Evolutionary conservation across 1,140 invertebrate species (phyloP).

Genomic region (Panulirus ornatus): DNA sequence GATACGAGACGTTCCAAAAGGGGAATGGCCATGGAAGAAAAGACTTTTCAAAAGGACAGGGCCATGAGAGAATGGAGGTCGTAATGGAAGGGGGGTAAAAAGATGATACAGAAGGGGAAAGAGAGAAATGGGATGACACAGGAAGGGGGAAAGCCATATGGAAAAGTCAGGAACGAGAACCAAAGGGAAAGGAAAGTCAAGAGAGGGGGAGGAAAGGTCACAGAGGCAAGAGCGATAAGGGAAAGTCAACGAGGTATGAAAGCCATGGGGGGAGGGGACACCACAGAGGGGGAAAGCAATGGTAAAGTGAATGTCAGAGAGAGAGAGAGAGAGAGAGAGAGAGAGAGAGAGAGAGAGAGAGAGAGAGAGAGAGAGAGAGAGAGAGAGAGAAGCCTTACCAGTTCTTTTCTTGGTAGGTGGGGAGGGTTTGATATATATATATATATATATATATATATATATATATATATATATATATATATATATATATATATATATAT

Average conservation of each 20-base stretch:
- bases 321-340: neutral
- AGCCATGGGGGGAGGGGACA: neutral
- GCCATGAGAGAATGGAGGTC: neutral
- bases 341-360: slow-evolving; percentile 25
- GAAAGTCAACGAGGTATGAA: neutral
- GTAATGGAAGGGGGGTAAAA: neutral
- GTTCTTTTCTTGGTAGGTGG: neutral
- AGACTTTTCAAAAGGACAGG: no score
- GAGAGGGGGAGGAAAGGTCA: no score
- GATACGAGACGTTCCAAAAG: no score
- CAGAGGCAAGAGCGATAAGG: neutral
- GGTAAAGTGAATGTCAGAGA: neutral
- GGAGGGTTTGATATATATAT: no score
- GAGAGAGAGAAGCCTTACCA: neutral
- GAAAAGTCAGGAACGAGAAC: no score
- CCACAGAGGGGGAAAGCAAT: neutral
- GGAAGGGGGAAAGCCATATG: no score
- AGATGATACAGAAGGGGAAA: neutral
- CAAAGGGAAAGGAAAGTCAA: no score
- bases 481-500: no score
- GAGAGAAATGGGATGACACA: no score
- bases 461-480: no score
- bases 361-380: slow-evolving; percentile 5
- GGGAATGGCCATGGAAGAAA: no score
- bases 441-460: no score